Percentiles rank a stretch among this genome's conserved stretches.
These are phyloP conservation scores for Isotomurus palustris DNA, from an alignment of 2,888 invertebrate genomes.

Conservation along the genomic window DNA sequence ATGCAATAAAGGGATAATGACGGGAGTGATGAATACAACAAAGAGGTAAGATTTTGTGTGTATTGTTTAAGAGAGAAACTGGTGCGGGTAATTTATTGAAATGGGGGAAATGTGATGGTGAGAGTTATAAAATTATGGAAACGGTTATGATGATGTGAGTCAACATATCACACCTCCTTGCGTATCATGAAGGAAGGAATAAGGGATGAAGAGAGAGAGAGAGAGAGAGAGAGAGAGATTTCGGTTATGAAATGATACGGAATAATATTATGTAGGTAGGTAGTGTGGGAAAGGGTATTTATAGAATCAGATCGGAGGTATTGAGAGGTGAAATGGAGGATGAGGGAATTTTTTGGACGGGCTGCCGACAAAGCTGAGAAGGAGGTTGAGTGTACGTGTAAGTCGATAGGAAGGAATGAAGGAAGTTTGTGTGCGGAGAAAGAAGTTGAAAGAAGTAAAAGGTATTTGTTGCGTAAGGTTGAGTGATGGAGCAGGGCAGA, in stretches of 20 bases:
- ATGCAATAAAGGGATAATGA: too few species aligned
- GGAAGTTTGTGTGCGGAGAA: not conserved
- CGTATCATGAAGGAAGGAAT: too few species aligned
- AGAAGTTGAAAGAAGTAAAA: not conserved
- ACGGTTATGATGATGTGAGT: not conserved
- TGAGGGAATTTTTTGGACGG: not conserved
- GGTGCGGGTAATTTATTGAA: conserved; percentile 1
- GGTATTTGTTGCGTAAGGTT: too few species aligned
- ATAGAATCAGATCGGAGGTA: not conserved
- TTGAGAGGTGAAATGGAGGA: not conserved
- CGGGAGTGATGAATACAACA: too few species aligned
- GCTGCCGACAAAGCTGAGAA: not conserved
- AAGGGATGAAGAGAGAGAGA: not conserved
- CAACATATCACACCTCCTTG: too few species aligned
- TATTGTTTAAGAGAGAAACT: too few species aligned
- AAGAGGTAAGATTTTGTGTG: too few species aligned
- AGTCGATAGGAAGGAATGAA: not conserved
- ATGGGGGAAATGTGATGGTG: not conserved
- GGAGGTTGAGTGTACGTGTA: not conserved
- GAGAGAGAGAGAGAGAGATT: conserved; percentile 9
- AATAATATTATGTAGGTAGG: not conserved
- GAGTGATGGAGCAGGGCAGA: not conserved
- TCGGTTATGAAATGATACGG: too few species aligned
- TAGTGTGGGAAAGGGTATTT: conserved; percentile 3
- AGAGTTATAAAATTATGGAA: not conserved